Percentiles rank a stretch among this genome's conserved stretches.
These are phyloP conservation scores for Aphidoletes aphidimyza DNA, from an alignment of 2,888 invertebrate species.

Conservation along the genomic window DNA sequence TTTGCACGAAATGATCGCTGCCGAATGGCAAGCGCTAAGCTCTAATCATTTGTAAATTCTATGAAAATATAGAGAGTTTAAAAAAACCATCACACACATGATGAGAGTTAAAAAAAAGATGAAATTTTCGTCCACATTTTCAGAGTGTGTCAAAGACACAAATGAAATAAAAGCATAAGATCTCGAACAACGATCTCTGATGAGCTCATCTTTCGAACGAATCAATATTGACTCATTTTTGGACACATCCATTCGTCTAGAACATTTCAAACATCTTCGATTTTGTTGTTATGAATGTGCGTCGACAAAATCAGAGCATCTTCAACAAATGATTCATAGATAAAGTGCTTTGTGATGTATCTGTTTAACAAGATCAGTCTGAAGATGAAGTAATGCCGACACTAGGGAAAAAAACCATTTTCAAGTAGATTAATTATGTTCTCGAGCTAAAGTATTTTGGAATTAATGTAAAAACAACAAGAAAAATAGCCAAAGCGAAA, in stretches of 20 bases:
- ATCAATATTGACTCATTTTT: conserved; percentile 25
- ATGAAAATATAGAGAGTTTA: no score
- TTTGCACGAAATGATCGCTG: no score
- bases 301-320: not conserved
- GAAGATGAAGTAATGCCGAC: not conserved
- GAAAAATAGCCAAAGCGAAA: not conserved
- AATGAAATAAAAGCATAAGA: not conserved
- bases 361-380: not conserved
- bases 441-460: not conserved
- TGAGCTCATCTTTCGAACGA: conserved; percentile 26
- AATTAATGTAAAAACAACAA: not conserved
- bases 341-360: not conserved
- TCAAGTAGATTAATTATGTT: conserved; percentile 28
- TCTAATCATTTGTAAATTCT: not conserved
- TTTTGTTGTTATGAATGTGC: not conserved
- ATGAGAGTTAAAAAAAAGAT: not conserved
- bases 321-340: conserved; percentile 16
- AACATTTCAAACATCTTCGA: not conserved
- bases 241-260: conserved; percentile 3
- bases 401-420: not conserved
- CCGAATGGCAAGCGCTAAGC: no score
- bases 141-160: not conserved
- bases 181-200: not conserved
- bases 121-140: not conserved
- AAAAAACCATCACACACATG: conserved; percentile 6